These are phyloP conservation scores for Pampusana beccarii DNA, from an alignment of 2,113 vertebrate species.

Conservation along the genomic window DNA sequence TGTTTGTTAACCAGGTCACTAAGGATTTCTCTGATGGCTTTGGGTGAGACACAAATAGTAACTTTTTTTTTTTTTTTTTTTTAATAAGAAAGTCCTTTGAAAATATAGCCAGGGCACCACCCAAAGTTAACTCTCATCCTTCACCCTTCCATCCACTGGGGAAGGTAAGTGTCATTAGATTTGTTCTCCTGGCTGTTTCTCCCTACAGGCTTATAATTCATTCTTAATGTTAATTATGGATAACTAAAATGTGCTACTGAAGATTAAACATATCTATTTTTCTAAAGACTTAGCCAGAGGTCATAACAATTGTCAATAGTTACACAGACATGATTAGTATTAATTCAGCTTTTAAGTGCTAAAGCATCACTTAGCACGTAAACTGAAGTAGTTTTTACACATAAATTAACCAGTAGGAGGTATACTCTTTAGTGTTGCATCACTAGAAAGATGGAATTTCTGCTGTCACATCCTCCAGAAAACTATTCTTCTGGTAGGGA, in stretches of 20 bases:
- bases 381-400: neutral
- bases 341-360: constrained; percentile 32
- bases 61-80: neutral
- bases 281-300: neutral
- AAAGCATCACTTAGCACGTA: neutral
- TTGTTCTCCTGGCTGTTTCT: neutral
- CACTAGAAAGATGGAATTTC: neutral
- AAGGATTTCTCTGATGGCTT: neutral
- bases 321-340: constrained; percentile 7
- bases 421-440: neutral
- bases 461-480: neutral
- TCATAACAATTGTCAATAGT: constrained; percentile 17
- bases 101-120: neutral
- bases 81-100: neutral
- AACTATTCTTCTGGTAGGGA: neutral
- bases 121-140: neutral
- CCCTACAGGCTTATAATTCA: neutral
- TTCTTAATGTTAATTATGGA: neutral
- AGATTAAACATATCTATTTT: neutral
- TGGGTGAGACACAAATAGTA: neutral
- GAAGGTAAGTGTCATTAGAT: neutral
- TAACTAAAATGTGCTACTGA: neutral
- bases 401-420: constrained; percentile 22
- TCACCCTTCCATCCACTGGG: neutral
- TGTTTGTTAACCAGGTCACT: neutral